phyloP scores from a whole-genome alignment of 2,888 invertebrate genomes.

The Chrysolina americana region DNA sequence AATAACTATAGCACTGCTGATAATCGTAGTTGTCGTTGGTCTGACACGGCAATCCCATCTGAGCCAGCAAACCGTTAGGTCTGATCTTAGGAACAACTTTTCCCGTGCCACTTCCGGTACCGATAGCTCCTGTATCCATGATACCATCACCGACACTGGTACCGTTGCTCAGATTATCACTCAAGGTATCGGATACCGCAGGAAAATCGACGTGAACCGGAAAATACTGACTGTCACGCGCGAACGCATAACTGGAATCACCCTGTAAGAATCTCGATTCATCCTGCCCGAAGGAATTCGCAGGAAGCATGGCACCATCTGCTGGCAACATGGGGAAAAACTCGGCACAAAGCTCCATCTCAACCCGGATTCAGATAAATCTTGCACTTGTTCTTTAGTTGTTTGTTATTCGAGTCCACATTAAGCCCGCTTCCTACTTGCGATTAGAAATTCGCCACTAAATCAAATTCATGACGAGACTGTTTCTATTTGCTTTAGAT shows the following conservation, averaged over 20 bases:
- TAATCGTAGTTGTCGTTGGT: constrained; percentile 73
- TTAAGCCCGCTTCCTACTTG: background rate
- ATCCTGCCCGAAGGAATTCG: background rate
- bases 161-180: background rate
- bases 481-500: constrained; percentile 8
- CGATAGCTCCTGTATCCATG: background rate
- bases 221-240: background rate
- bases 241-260: background rate
- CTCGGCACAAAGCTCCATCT: background rate
- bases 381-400: background rate
- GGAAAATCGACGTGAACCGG: background rate
- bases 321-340: background rate
- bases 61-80: constrained; percentile 58
- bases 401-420: constrained; percentile 15
- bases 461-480: constrained; percentile 1
- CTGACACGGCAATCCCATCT: constrained; percentile 60
- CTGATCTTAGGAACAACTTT: constrained; percentile 35
- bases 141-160: background rate
- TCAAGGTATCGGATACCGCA: background rate
- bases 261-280: background rate
- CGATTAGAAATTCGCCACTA: background rate
- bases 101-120: background rate
- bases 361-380: background rate
- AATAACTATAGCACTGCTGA: constrained; percentile 77
- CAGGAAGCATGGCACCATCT: constrained; percentile 1